These are phyloP conservation scores for Rhinatrema bivittatum DNA, from an alignment of 2,797 vertebrate genomes.

Conservation along the genomic window DNA sequence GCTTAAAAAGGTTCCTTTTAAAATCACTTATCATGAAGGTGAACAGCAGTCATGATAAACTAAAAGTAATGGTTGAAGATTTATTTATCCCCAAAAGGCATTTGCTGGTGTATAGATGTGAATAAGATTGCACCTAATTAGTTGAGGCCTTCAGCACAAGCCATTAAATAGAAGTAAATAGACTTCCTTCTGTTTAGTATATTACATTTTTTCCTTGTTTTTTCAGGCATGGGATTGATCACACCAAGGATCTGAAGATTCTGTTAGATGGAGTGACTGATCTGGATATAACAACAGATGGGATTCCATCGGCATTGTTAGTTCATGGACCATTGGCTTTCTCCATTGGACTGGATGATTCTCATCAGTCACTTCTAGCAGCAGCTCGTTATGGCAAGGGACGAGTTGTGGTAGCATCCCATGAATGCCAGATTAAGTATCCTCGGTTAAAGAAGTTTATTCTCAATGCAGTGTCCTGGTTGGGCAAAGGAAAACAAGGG, in stretches of 20 bases:
- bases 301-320: conserved; percentile 51
- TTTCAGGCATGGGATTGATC: conserved; percentile 47
- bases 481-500: conserved; percentile 57
- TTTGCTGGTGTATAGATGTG: too few species aligned
- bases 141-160: too few species aligned
- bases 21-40: too few species aligned
- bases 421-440: conserved; percentile 48
- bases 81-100: too few species aligned
- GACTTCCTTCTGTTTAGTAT: too few species aligned
- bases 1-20: too few species aligned
- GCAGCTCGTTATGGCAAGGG: conserved; percentile 67
- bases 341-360: conserved; percentile 47
- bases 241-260: conserved; percentile 51
- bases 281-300: conserved; percentile 42
- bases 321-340: conserved; percentile 70
- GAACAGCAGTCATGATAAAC: too few species aligned
- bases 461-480: conserved; percentile 63
- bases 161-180: too few species aligned
- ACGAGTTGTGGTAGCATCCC: conserved; percentile 54
- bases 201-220: neutral
- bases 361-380: conserved; percentile 52
- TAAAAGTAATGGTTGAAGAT: too few species aligned
- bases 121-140: too few species aligned
- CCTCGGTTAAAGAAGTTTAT: conserved; percentile 46
- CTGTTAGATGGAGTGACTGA: conserved; percentile 57